A percentile compares a stretch with the other conserved stretches of the same genome.
Evolutionary conservation across 2,888 invertebrate species (phyloP).

Genomic region (Augochlorella aurata): DNA sequence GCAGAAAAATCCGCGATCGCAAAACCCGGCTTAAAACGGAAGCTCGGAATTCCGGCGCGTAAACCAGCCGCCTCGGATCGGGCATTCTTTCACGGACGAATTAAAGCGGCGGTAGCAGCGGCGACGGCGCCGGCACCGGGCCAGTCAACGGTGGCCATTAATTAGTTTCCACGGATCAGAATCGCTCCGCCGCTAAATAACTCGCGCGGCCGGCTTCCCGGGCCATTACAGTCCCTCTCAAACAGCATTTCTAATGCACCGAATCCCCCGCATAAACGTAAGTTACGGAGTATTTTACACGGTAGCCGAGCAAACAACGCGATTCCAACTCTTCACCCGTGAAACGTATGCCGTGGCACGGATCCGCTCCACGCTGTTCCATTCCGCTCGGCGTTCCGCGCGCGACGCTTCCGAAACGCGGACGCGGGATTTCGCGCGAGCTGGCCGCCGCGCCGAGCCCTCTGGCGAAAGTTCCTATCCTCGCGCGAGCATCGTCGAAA

Average conservation of each 20-base stretch:
- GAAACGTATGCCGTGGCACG: conserved; percentile 22
- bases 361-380: not conserved
- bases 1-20: too few relatives aligned
- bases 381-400: not conserved
- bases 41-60: not conserved
- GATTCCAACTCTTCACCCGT: conserved; percentile 31
- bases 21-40: too few relatives aligned
- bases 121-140: conserved; percentile 16
- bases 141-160: conserved; percentile 22
- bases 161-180: conserved; percentile 23
- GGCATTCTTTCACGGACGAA: not conserved
- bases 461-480: conserved; percentile 22
- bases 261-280: conserved; percentile 19
- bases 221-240: conserved; percentile 11
- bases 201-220: not conserved
- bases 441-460: not conserved
- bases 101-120: not conserved
- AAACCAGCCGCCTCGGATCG: not conserved
- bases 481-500: conserved; percentile 22
- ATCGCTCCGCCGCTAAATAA: conserved; percentile 25
- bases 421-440: not conserved
- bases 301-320: conserved; percentile 25
- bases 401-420: not conserved
- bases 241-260: conserved; percentile 30
- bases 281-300: conserved; percentile 37